These are phyloP conservation scores for Mythimna impura DNA, from an alignment of 2,888 invertebrate genomes.

Conservation along the genomic window DNA sequence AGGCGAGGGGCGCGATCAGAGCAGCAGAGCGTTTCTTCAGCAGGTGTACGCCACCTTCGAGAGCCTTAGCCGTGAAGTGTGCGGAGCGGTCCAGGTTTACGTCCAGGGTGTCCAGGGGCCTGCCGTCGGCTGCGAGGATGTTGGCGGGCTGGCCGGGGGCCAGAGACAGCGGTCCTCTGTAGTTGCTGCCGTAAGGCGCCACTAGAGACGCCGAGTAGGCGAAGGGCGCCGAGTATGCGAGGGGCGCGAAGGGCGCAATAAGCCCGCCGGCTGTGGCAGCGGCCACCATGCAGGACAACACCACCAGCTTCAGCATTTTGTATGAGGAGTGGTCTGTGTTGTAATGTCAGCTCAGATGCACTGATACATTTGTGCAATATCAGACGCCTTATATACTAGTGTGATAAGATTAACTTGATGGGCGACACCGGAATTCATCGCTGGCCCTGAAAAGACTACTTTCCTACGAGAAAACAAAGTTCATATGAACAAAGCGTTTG, in stretches of 20 bases:
- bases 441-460: constrained; percentile 59
- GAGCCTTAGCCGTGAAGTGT: constrained; percentile 82
- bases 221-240: constrained; percentile 60
- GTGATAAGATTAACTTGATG: constrained; percentile 66
- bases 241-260: constrained; percentile 55
- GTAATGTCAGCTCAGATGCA: constrained; percentile 72
- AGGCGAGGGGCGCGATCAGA: constrained; percentile 49
- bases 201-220: constrained; percentile 59
- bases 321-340: constrained; percentile 83
- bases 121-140: constrained; percentile 83
- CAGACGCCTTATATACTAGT: constrained; percentile 78
- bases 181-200: constrained; percentile 74
- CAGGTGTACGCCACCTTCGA: constrained; percentile 74
- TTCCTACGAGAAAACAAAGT: constrained; percentile 51
- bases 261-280: constrained; percentile 85
- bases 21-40: constrained; percentile 81
- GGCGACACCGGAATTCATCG: constrained; percentile 61
- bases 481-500: constrained; percentile 41
- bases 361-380: constrained; percentile 76
- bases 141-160: constrained; percentile 86
- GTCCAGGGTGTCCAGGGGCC: constrained; percentile 85
- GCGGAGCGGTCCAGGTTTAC: constrained; percentile 86
- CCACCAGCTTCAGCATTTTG: constrained; percentile 90
- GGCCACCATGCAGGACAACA: constrained; percentile 91
- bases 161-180: constrained; percentile 83